These are phyloP conservation scores for Tinamus major DNA, from an alignment of 2,797 vertebrate species.

Conservation along the genomic window DNA sequence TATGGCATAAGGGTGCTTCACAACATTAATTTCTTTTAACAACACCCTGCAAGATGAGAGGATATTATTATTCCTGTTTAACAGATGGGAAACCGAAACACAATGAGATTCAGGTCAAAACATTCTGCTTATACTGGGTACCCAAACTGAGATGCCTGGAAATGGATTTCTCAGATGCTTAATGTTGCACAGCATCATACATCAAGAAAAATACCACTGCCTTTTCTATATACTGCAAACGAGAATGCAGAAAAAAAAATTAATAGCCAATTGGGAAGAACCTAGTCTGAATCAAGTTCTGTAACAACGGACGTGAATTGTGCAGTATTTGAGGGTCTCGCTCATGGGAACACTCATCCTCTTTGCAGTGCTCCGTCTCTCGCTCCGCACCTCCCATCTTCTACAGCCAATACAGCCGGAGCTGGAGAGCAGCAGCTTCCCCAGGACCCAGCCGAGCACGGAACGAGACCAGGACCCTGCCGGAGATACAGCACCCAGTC, in stretches of 20 bases:
- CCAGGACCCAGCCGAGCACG: not conserved
- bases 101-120: conserved; percentile 63
- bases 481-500: not conserved
- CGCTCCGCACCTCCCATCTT: not conserved
- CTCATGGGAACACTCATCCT: not conserved
- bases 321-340: not conserved
- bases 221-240: not conserved
- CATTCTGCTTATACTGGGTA: not conserved
- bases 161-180: conserved; percentile 37
- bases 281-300: not conserved
- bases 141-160: conserved; percentile 37
- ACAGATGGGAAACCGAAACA: conserved; percentile 67
- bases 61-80: conserved; percentile 57
- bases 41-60: conserved; percentile 6
- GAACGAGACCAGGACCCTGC: not conserved
- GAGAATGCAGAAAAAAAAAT: not conserved
- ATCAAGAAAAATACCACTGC: conserved; percentile 16
- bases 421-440: not conserved
- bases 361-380: not conserved
- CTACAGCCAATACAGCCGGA: not conserved
- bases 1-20: conserved; percentile 7
- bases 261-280: not conserved
- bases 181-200: not conserved
- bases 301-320: not conserved
- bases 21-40: conserved; percentile 10